Base-by-base conservation (phyloP, 2,888 invertebrate genomes). In the Mellilla xanthometata region DNA sequence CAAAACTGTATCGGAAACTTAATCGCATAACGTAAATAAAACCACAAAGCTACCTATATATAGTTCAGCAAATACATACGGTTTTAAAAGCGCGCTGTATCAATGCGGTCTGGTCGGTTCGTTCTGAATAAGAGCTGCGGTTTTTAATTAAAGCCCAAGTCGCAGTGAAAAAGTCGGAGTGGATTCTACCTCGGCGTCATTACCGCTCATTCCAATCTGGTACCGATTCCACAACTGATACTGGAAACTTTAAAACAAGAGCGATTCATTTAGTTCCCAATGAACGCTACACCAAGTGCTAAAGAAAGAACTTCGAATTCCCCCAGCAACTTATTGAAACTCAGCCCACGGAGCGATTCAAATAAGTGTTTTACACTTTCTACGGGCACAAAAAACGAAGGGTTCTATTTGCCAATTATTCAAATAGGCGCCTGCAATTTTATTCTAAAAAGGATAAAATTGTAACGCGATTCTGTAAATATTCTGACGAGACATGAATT, bases 141-240 rank as follows among this genome's bases (percentile, higher is more conserved):
- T 72, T 78, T 44, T 78, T 83, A 81, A 82, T 82, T 81, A 81
- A 81, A 82, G 71, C 68, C 65, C 67, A 65, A 72, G 61, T 68
- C 65, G 62, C 61, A 73, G 22, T 46, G 46, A 46, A 46, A 46
- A 46, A 40, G 31, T 46, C 40, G 9, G 29, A 24, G 65, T 72
- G 71, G 76, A 79, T 67, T 58, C 69, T 66, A 66, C 55, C 62
- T 59, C 65, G 63, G 60, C 67, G 68, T 77, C 81, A 80, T 81
- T 81, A 81, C 62, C 70, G 62, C 54, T 65, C 65, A 48, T 62
- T 72, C 60, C 67, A 61, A 75, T 76, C 66, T 59, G 68, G 73
- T 71, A 70, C 68, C 69, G 68, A 74, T 72, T 69, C 67, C 69
- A 60, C 50, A 52, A 62, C 61, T 68, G 71, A 77, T 74, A 76